These are phyloP conservation scores for Euleptes europaea DNA, from an alignment of 2,113 vertebrate species.

Conservation along the genomic window DNA sequence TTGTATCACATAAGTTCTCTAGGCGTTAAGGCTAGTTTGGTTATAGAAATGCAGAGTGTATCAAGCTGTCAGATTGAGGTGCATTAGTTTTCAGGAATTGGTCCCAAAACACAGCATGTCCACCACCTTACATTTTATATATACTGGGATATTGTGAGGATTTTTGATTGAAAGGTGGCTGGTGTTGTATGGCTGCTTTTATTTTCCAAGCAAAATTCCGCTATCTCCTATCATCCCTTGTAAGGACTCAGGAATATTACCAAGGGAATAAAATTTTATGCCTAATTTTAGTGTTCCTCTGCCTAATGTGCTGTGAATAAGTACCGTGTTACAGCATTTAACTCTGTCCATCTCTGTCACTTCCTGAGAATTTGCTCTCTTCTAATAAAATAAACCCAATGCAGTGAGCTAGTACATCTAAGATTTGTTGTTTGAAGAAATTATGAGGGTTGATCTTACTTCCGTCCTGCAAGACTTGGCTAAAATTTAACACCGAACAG, in stretches of 20 bases:
- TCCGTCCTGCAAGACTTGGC: neutral
- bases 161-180: neutral
- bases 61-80: neutral
- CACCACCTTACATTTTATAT: neutral
- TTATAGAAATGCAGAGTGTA: conserved; percentile 27
- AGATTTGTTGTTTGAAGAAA: conserved; percentile 20
- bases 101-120: neutral
- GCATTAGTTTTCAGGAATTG: conserved; percentile 29
- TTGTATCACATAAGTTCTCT: neutral
- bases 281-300: conserved; percentile 67
- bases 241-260: conserved; percentile 55
- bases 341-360: conserved; percentile 56
- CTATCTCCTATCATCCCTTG: conserved; percentile 47
- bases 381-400: conserved; percentile 27
- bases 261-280: conserved; percentile 72
- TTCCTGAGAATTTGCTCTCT: conserved; percentile 32
- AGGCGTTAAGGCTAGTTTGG: conserved; percentile 27
- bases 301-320: conserved; percentile 71
- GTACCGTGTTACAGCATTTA: conserved; percentile 64
- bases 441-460: neutral
- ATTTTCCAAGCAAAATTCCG: conserved; percentile 59
- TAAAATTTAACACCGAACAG: conserved; percentile 1
- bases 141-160: neutral
- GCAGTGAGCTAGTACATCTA: conserved; percentile 6
- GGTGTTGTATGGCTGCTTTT: conserved; percentile 37